These are phyloP conservation scores for Anguilla marmorata DNA, from an alignment of 2,797 vertebrate genomes.

Conservation along the genomic window DNA sequence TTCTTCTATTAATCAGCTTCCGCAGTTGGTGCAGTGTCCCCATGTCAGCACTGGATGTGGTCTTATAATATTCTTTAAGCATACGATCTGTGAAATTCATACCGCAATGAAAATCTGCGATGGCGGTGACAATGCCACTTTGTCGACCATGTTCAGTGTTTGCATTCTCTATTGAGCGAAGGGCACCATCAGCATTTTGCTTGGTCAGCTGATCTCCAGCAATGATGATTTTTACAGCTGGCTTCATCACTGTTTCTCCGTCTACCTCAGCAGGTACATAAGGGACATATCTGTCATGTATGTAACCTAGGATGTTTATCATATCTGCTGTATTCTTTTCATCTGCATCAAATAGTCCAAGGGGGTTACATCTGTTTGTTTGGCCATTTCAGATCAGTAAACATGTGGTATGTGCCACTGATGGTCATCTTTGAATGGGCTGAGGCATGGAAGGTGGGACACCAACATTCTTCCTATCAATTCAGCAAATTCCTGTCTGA, in stretches of 20 bases:
- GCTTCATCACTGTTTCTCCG: neutral
- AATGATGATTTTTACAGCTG: neutral
- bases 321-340: neutral
- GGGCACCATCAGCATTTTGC: neutral
- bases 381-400: neutral
- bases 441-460: neutral
- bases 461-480: neutral
- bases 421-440: neutral
- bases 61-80: neutral
- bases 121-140: neutral
- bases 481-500: neutral
- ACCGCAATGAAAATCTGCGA: neutral
- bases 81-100: constrained; percentile 3
- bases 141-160: neutral
- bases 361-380: neutral
- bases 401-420: constrained; percentile 11
- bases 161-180: neutral
- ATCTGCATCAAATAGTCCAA: neutral
- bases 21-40: neutral
- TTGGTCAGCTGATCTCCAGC: constrained; percentile 7
- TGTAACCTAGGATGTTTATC: neutral
- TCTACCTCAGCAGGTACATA: neutral
- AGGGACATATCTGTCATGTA: constrained; percentile 2
- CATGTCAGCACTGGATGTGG: neutral
- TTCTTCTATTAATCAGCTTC: neutral